Evolutionary conservation across 1,140 invertebrate species (phyloP), one percentile per base, ranked within the genome.

Genomic region (Bombus sibiricus): DNA sequence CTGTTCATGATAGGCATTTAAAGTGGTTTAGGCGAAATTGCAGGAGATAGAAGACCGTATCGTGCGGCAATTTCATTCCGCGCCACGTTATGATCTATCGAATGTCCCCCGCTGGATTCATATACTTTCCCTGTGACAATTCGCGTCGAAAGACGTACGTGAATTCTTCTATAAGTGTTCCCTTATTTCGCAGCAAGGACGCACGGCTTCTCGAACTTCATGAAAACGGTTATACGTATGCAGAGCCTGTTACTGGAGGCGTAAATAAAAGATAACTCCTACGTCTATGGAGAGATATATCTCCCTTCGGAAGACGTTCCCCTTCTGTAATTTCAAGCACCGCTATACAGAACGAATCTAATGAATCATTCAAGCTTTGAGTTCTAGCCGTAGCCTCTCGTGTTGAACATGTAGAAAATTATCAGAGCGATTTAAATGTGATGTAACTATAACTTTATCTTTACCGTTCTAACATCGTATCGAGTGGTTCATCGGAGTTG

Each of bases 241-340:
- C 82, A 15, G n/a, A 25, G 15, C 12, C 13, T 22, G n/a, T 41
- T 34, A 39, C 39, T 6, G 4, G 1, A 3, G 6, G 34, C 28
- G 28, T 78, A 85, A 85, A 79, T 80, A 85, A 72, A 71, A 18
- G 5, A 71, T 79, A 80, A 62, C 68, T 43, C n/a, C 15, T 28
- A 28, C n/a, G 47, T 59, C 47, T 10, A 15, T 5, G 34, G 5
- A 71, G 22, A 47, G 6, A 71, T 71, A 72, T 79, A 53, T 22
- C 22, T 37, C 39, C 13, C 2, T 32, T 25, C 22, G 4, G 37
- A 39, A 43, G n/a, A 73, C 15, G 22, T 15, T 57, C 5, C 9
- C n/a, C 47, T 57, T 53, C 47, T 18, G 13, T 34, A 28, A 15
- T 12, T 28, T 28, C 32, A 13, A 37, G 13, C 3, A 37, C 5